Base-by-base conservation (phyloP, 2,113 vertebrate genomes). In the Recurvirostra avosetta region DNA sequence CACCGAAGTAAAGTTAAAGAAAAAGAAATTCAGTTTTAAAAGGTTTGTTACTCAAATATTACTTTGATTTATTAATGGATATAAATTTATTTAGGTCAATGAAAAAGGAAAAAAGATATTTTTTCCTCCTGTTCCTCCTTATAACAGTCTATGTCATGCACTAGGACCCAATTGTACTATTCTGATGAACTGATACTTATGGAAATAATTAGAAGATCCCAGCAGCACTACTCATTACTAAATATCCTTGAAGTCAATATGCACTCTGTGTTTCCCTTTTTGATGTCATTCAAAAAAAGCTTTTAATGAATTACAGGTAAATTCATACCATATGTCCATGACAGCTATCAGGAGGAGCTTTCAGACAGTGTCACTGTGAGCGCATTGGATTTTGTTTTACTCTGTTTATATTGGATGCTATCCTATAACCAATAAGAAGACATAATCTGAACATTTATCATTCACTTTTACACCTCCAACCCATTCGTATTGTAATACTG, bases 181-280 rank as follows among this genome's bases (percentile, higher is more conserved):
- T 85, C 73, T 74, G 50, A 66, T 74, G 58, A 83, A 21, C 58
- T 68, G 38, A 75, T 50, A 41, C 49, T 96, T 79, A 70, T 20
- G 75, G 88, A 96, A 96, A 74, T 94, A 79, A 86, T 94, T 93
- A 90, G 73, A 87, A 87, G 34, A 82, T 56, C 81, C 70, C 87
- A 92, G 55, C 63, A 90, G 75, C n/a, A 32, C 38, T 50, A 11
- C 8, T 34, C 38, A 62, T 90, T 83, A 61, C 61, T 49, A 78
- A 77, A 88, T 88, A 94, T 49, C 65, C 83, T 77, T 63, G 10
- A 92, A 92, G 68, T 94, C n/a, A 81, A 21, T 45, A 68, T 78
- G 61, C 15, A 29, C 56, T 70, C 23, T 59, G 29, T 68, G 32
- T 76, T 86, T 80, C 56, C 17, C 11, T 88, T 95, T 92, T 40